Evolutionary conservation across 2,888 invertebrate genomes (phyloP).

Genomic region (Anoplius nigerrimus): DNA sequence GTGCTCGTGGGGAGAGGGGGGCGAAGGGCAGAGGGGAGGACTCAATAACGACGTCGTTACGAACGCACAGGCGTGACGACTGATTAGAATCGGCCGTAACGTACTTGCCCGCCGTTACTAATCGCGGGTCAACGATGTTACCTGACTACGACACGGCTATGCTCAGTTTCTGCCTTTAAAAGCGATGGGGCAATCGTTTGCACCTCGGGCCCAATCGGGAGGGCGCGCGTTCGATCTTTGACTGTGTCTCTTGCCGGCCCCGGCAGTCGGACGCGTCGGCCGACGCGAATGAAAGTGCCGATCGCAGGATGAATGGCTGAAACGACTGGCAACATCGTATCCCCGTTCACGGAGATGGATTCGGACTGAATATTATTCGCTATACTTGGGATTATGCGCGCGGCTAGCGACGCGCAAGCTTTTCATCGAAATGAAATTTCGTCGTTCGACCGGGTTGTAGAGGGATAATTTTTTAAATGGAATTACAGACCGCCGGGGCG

Average conservation of each 20-base stretch:
- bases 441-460: no score
- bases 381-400: no score
- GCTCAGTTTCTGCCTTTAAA: slow-evolving; percentile 33
- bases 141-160: slow-evolving; percentile 49
- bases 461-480: no score
- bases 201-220: slow-evolving; percentile 24
- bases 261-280: no score
- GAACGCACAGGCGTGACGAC: slow-evolving; percentile 58
- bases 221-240: slow-evolving; percentile 11
- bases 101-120: slow-evolving; percentile 54
- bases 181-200: slow-evolving; percentile 36
- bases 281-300: no score
- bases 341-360: no score
- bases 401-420: no score
- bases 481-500: slow-evolving; percentile 15
- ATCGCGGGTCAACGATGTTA: slow-evolving; percentile 62
- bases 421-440: no score
- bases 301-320: no score
- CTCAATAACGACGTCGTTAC: slow-evolving; percentile 59
- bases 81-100: slow-evolving; percentile 60
- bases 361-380: neutral
- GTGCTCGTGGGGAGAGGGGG: no score
- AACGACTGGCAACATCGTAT: no score
- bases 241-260: neutral
- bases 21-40: slow-evolving; percentile 52